Base-by-base conservation (phyloP, 2,113 vertebrate species). In the Tapirus terrestris region DNA sequence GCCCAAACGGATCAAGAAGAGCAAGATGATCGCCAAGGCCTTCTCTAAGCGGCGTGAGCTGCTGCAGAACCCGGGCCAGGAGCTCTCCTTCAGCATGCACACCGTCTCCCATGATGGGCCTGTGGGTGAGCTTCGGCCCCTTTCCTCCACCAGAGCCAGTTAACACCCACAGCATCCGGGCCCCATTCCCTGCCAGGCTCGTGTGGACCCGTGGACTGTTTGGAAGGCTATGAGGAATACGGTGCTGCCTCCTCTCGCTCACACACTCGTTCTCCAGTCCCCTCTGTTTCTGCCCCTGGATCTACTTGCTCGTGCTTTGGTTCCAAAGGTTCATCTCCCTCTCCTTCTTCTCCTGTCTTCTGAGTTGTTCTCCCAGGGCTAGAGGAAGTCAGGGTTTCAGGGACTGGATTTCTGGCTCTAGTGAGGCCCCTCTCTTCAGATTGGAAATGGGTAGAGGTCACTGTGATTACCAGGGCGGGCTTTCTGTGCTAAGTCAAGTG, bases 1-100 rank as follows among this genome's bases (percentile, higher is more conserved):
- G 51, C 99, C 99, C 90, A 99, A 99, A 97, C 99, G 99, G 98
- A 99, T 99, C 97, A 99, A 99, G 98, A 99, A 99, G 98, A 99
- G 99, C 99, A 99, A 99, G 98, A 99, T 99, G 99, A 99, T 99
- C 0, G 99, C 99, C 17, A 99, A 99, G 98, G 99, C 99, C 6
- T 99, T 99, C 97, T 99, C 99, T 17, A 99, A 99, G 98, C 99
- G 99, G 91, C 99, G 99, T 36, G 99, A 99, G 98, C 99, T 99
- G 60, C 99, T 99, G 96, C 99, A 99, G 0, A 99, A 99, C 98
- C 99, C 99, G 0, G 99, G 99, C 94, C 99, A 98, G 98, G 99
- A 99, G 97, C 95, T 99, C 87, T 99, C 99, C 63, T 99, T 99
- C 98, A 99, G 99, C 98, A 99, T 99, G 99, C 99, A 99, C 98